These are phyloP conservation scores for Belonocnema kinseyi DNA, from an alignment of 1,140 invertebrate species.

Conservation along the genomic window DNA sequence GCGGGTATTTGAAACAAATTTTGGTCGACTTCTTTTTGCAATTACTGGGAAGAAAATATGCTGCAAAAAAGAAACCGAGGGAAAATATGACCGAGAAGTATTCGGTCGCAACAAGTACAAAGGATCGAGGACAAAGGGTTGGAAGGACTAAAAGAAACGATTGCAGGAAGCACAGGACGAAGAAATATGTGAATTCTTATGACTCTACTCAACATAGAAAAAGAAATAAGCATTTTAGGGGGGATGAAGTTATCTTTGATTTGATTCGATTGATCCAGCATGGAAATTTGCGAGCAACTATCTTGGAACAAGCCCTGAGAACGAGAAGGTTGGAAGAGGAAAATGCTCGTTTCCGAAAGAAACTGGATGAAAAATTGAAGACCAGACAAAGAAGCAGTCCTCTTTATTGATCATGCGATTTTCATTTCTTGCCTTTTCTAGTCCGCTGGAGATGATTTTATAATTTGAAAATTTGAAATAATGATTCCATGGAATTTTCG, in stretches of 20 bases:
- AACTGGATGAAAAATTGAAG: conserved; percentile 33
- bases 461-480: background rate
- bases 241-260: conserved; percentile 4
- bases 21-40: conserved; percentile 46
- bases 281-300: conserved; percentile 44
- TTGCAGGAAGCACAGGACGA: background rate
- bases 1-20: conserved; percentile 34
- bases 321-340: conserved; percentile 27
- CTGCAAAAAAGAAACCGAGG: background rate
- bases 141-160: background rate
- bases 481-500: background rate
- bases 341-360: conserved; percentile 14
- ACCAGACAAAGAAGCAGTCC: conserved; percentile 50
- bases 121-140: background rate
- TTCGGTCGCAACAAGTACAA: conserved; percentile 3
- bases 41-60: conserved; percentile 42
- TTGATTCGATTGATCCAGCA: conserved; percentile 45
- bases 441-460: background rate
- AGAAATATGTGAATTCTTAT: background rate
- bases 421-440: background rate
- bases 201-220: background rate
- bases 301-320: conserved; percentile 43
- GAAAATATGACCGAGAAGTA: background rate
- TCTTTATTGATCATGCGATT: conserved; percentile 42
- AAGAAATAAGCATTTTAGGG: background rate